These are phyloP conservation scores for Oryzias javanicus DNA, from an alignment of 2,113 vertebrate genomes.

Conservation along the genomic window DNA sequence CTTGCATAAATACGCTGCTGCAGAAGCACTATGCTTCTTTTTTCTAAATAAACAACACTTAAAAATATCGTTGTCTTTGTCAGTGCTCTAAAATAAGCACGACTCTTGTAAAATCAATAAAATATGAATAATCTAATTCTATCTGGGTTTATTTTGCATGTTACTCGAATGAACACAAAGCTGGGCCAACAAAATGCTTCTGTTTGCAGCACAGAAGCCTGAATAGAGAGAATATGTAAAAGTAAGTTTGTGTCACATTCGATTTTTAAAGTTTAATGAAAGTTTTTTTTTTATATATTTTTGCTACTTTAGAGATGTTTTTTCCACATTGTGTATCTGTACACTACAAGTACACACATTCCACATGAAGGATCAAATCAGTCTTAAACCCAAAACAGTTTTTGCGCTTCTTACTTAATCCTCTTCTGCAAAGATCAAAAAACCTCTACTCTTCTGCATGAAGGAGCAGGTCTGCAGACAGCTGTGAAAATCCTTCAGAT, in stretches of 20 bases:
- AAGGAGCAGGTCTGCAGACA: slow-evolving; percentile 6
- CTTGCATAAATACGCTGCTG: no score
- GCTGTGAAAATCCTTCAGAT: slow-evolving; percentile 1
- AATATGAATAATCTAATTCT: background rate
- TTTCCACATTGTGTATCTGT: background rate
- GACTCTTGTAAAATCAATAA: background rate
- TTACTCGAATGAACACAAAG: slow-evolving; percentile 2
- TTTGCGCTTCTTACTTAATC: slow-evolving; percentile 6
- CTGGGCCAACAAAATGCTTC: background rate
- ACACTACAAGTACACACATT: background rate
- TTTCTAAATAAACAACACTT: background rate
- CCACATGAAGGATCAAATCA: slow-evolving; percentile 2
- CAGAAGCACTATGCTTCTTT: no score
- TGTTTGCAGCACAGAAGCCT: background rate
- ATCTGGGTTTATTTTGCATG: no score
- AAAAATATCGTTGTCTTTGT: no score
- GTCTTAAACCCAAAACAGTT: background rate
- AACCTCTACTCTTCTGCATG: slow-evolving; percentile 10
- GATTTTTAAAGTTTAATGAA: background rate
- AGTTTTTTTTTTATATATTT: background rate
- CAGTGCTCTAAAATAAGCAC: background rate
- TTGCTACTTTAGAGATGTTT: background rate
- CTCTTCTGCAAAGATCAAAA: slow-evolving; percentile 10
- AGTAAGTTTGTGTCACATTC: no score
- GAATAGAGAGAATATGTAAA: no score